Percentiles rank a stretch among this genome's conserved stretches.
These are phyloP conservation scores for Oryzias curvinotus DNA, from an alignment of 2,113 vertebrate genomes.

Conservation along the genomic window DNA sequence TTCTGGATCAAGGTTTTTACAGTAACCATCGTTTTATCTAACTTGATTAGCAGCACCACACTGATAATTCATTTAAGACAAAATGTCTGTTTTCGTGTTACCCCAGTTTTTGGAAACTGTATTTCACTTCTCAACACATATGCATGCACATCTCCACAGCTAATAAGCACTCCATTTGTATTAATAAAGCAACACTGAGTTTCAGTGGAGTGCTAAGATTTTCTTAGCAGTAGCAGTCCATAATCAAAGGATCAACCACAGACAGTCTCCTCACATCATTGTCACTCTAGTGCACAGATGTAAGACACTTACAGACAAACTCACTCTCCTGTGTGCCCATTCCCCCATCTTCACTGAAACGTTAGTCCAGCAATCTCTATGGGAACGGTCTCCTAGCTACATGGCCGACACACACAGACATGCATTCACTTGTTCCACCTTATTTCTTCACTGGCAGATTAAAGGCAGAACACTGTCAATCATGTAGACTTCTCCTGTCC, in stretches of 20 bases:
- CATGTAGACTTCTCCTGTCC: slow-evolving; percentile 43
- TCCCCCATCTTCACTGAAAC: slow-evolving; percentile 47
- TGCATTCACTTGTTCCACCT: slow-evolving; percentile 48
- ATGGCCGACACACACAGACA: slow-evolving; percentile 12
- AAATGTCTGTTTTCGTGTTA: too few species aligned
- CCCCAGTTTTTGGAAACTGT: too few species aligned
- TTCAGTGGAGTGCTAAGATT: slow-evolving; percentile 5
- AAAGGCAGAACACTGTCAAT: slow-evolving; percentile 67
- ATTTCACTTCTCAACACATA: too few species aligned
- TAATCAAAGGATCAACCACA: slow-evolving; percentile 34
- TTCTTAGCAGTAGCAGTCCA: slow-evolving; percentile 26
- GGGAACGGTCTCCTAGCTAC: slow-evolving; percentile 66
- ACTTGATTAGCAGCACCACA: too few species aligned
- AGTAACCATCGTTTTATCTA: too few species aligned
- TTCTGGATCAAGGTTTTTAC: too few species aligned
- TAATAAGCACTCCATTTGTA: background rate
- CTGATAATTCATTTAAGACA: too few species aligned
- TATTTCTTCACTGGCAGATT: slow-evolving; percentile 65
- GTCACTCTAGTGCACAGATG: slow-evolving; percentile 40
- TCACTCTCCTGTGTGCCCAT: slow-evolving; percentile 29
- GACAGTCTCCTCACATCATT: slow-evolving; percentile 54
- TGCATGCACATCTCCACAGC: too few species aligned
- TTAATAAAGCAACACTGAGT: background rate
- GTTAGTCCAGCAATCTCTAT: slow-evolving; percentile 61
- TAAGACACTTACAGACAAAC: slow-evolving; percentile 18